These are phyloP conservation scores for Heteropelma amictum DNA, from an alignment of 2,888 invertebrate genomes.

Conservation along the genomic window DNA sequence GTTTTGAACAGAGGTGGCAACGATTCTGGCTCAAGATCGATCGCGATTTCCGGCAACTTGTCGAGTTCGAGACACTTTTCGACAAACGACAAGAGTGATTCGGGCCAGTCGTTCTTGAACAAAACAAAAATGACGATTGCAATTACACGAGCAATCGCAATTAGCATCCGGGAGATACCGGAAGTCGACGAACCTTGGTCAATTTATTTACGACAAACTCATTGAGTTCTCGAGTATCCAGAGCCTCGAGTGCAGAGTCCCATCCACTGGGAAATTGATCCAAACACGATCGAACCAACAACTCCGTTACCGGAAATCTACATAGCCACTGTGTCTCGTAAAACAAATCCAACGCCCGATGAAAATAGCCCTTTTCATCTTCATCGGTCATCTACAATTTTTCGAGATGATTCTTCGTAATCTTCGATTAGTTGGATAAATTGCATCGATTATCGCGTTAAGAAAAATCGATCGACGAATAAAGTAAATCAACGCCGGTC, in stretches of 20 bases:
- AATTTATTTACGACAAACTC: slow-evolving; percentile 71
- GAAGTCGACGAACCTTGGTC: slow-evolving; percentile 62
- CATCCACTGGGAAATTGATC: slow-evolving; percentile 80
- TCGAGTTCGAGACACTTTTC: slow-evolving; percentile 66
- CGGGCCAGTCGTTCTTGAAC: slow-evolving; percentile 74
- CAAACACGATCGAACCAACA: slow-evolving; percentile 81
- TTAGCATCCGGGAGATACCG: background rate
- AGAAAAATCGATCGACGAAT: background rate
- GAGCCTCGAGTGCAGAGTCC: slow-evolving; percentile 76
- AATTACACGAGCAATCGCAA: background rate
- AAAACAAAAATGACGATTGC: background rate
- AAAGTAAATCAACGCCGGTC: no score
- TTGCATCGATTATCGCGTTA: no score
- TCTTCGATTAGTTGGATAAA: background rate
- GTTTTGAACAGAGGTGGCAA: slow-evolving; percentile 68
- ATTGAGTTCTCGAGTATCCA: slow-evolving; percentile 78
- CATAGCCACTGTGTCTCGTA: slow-evolving; percentile 82
- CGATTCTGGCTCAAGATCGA: slow-evolving; percentile 6
- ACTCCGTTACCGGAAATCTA: slow-evolving; percentile 83
- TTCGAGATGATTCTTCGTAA: background rate
- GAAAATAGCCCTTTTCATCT: slow-evolving; percentile 79
- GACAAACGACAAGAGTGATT: slow-evolving; percentile 77
- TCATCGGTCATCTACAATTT: slow-evolving; percentile 27
- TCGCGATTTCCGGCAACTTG: slow-evolving; percentile 64
- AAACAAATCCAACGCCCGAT: slow-evolving; percentile 80